Base-by-base conservation (phyloP, 1,140 invertebrate genomes). In the Trissolcus basalis region DNA sequence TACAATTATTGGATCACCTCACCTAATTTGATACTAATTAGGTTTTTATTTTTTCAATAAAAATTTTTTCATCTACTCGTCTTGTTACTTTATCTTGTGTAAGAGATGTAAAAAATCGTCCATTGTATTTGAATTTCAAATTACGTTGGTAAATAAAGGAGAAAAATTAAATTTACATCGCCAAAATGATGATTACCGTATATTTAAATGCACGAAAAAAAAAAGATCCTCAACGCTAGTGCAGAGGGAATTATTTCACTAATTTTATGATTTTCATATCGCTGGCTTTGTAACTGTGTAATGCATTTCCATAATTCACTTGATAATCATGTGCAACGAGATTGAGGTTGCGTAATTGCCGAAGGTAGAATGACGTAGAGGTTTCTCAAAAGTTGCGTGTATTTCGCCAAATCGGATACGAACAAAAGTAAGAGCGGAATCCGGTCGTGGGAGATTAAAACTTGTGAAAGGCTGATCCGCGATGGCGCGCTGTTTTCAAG, bases 381-480 rank as follows among this genome's bases (percentile, higher is more conserved):
- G 50, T 69, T 77, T 72, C 68, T 77, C 11, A 53, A 77, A 70
- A 77, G 58, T 67, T 39, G 68, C 58, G 68, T 77, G 68, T 53
- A 61, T 72, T 77, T 77, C 54, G 35, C 47, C 56, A 61, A 65
- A 67, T 71, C 48, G 33, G 61, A 45, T 61, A 43, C 64, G 65
- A 76, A 81, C 73, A 77, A 83, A 82, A 81, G 81, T 82, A 83
- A 82, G 78, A 82, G 77, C 58, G 53, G 58, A 69, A 69, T 75
- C 35, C 58, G 72, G 78, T 80, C 80, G 80, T 83, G 81, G 80
- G 80, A 82, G 81, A 83, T 79, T 76, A 36, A 78, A 63, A 75
- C 78, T 72, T 58, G 68, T 58, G 63, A 78, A 75, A 83, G 78
- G 80, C 78, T 68, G 80, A 82, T 82, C 67, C 71, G 45, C 67